phyloP scores from a whole-genome alignment of 2,113 vertebrate genomes.

The Laticauda colubrina region DNA sequence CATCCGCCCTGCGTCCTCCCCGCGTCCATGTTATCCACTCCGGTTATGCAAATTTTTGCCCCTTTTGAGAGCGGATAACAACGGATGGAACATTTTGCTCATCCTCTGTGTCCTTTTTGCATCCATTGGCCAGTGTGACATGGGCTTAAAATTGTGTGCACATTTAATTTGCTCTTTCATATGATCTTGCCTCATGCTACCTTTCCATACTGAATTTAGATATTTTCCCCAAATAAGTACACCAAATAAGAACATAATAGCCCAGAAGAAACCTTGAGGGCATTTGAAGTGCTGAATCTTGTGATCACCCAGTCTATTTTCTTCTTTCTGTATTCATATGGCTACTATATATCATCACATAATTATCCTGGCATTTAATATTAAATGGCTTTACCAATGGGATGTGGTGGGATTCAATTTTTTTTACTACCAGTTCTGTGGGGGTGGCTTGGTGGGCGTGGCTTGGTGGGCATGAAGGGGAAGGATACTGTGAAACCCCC shows the following conservation, averaged over 20 bases:
- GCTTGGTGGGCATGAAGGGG: too few species aligned
- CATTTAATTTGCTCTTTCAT: neutral
- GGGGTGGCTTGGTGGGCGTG: too few species aligned
- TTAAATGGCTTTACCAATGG: neutral
- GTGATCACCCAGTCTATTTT: neutral
- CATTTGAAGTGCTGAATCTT: neutral
- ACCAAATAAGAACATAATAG: neutral
- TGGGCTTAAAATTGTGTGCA: neutral
- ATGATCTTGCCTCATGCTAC: neutral
- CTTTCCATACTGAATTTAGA: neutral
- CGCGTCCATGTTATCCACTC: too few species aligned
- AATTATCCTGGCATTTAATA: neutral
- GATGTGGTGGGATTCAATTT: too few species aligned
- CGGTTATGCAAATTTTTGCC: too few species aligned
- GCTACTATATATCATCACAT: neutral
- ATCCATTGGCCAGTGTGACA: too few species aligned
- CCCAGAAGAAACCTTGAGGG: neutral
- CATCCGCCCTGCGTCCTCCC: too few species aligned
- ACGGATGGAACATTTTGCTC: too few species aligned
- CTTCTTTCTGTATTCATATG: neutral
- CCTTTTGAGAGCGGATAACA: too few species aligned
- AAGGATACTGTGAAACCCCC: too few species aligned
- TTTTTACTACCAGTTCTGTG: too few species aligned
- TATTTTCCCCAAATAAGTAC: fast-evolving
- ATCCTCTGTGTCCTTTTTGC: too few species aligned